A percentile compares a stretch with the other conserved stretches of the same genome.
Evolutionary conservation across 2,797 vertebrate genomes (phyloP).

Genomic region (Falco naumanni): DNA sequence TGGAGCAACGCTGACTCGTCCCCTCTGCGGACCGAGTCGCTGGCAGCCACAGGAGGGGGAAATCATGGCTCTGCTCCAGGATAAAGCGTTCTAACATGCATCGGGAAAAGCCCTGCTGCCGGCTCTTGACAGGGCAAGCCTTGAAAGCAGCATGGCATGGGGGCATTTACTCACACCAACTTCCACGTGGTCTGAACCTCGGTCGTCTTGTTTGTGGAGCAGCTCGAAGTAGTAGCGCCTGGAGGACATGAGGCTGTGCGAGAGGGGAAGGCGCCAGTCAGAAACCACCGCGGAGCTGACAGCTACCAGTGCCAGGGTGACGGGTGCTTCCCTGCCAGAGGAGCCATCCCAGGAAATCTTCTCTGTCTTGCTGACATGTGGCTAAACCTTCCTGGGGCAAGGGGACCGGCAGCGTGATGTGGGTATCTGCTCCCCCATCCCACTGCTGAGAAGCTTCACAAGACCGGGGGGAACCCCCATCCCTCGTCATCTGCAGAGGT

Average conservation of each 20-base stretch:
- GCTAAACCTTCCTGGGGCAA: neutral
- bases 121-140: neutral
- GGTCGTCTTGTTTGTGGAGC: conserved; percentile 97
- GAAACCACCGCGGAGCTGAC: neutral
- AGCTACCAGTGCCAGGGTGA: neutral
- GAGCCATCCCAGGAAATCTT: neutral
- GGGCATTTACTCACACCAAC: conserved; percentile 88
- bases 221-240: conserved; percentile 97
- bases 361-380: fast-evolving
- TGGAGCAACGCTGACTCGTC: fast-evolving
- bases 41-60: neutral
- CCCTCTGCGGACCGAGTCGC: neutral
- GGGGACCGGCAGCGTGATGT: fast-evolving
- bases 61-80: neutral
- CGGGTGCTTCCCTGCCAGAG: too few species aligned
- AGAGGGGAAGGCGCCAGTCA: neutral
- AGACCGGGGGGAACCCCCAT: fast-evolving
- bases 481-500: neutral
- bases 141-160: fast-evolving
- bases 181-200: conserved; percentile 96
- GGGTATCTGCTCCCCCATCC: neutral
- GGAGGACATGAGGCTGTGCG: conserved; percentile 76
- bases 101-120: neutral
- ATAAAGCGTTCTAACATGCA: fast-evolving
- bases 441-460: neutral